A percentile compares a stretch with the other conserved stretches of the same genome.
phyloP scores from a whole-genome alignment of 2,888 invertebrate genomes.

The Mesochorus sp. region DNA sequence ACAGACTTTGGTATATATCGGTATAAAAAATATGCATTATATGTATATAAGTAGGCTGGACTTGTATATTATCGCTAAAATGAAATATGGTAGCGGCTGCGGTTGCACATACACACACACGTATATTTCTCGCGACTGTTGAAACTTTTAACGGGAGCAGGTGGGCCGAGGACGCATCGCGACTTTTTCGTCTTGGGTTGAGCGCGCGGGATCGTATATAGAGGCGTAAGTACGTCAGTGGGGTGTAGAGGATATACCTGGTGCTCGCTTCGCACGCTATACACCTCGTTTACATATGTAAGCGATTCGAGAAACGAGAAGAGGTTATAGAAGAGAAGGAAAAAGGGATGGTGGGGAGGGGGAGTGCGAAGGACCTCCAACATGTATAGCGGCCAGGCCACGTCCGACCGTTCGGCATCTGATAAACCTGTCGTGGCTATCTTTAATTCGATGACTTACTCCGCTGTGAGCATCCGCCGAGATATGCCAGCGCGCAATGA shows the following conservation, averaged over 20 bases:
- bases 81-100: conserved; percentile 78
- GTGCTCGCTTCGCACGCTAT: conserved; percentile 46
- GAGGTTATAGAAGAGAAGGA: conserved; percentile 48
- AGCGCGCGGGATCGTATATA: conserved; percentile 18
- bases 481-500: conserved; percentile 43
- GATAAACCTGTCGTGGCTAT: conserved; percentile 78
- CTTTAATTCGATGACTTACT: conserved; percentile 77
- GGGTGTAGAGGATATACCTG: conserved; percentile 29
- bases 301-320: conserved; percentile 28
- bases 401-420: conserved; percentile 68
- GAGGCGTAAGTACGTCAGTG: conserved; percentile 23
- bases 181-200: conserved; percentile 15
- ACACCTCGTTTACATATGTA: conserved; percentile 64
- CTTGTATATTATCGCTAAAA: conserved; percentile 75
- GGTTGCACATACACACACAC: background rate
- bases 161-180: conserved; percentile 67
- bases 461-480: conserved; percentile 60
- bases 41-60: conserved; percentile 38
- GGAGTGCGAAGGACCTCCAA: conserved; percentile 18
- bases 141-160: conserved; percentile 77
- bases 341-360: conserved; percentile 18
- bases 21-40: conserved; percentile 23
- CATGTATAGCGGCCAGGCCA: conserved; percentile 28
- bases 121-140: conserved; percentile 70
- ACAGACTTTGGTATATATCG: conserved; percentile 34